These are phyloP conservation scores for Panagrolaimus sp. DNA, from an alignment of 1,140 invertebrate species.

Conservation along the genomic window DNA sequence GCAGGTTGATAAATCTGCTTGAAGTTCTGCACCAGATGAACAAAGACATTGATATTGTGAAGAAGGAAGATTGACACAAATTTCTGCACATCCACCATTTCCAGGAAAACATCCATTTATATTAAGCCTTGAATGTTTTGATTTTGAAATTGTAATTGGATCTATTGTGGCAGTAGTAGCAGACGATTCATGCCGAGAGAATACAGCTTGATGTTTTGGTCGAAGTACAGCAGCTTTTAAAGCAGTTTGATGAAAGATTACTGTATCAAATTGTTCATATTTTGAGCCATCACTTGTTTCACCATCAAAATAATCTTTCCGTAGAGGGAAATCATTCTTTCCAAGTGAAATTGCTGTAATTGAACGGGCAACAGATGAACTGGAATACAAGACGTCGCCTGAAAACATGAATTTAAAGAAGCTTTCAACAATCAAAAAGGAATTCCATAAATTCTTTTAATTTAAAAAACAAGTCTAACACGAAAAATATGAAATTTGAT, in stretches of 20 bases:
- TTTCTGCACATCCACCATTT: slow-evolving; percentile 27
- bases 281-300: not conserved
- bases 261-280: slow-evolving; percentile 14
- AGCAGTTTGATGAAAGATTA: slow-evolving; percentile 27
- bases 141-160: not conserved
- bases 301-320: not conserved
- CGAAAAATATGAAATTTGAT: too few species aligned
- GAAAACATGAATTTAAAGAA: not conserved
- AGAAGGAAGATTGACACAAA: slow-evolving; percentile 22
- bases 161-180: not conserved
- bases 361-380: not conserved
- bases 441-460: too few species aligned
- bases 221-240: slow-evolving; percentile 13
- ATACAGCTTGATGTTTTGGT: not conserved
- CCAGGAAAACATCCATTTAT: not conserved
- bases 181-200: not conserved
- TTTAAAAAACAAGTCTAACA: too few species aligned
- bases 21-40: slow-evolving; percentile 16
- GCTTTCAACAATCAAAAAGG: too few species aligned
- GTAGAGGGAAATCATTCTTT: not conserved
- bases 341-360: not conserved
- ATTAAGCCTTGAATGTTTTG: not conserved
- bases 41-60: slow-evolving; percentile 18
- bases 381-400: slow-evolving; percentile 3
- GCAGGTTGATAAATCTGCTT: slow-evolving; percentile 13